Base-by-base conservation (phyloP, 2,113 vertebrate species). In the Tetrao urogallus region DNA sequence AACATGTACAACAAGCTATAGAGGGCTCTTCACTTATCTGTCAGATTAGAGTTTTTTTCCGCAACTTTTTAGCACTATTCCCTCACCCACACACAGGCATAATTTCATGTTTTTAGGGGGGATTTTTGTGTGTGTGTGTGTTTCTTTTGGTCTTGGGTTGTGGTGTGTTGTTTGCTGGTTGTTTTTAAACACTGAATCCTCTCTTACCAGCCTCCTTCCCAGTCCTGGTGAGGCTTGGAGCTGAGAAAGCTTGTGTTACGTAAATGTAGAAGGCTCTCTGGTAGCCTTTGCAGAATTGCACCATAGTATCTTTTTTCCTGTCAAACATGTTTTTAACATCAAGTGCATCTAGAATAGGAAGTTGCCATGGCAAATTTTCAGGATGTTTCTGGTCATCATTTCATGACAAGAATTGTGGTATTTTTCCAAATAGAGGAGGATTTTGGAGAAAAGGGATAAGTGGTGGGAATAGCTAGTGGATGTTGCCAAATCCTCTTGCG, bases 361-460 rank as follows among this genome's bases (percentile, higher is more conserved):
- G 36, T 57, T 82, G 63, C 56, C 32, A 34, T 82, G 89, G 86
- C 70, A 69, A n/a, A 34, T 93, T 92, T 95, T 82, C 36, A 91
- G 83, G 90, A 88, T 52, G 40, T 83, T 95, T 93, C 38, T 95
- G 54, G 74, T 89, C 22, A 50, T 22, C 90, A 72, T 87, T 86
- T 94, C 47, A 32, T 64, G 30, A 93, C 47, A 58, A 94, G 74
- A 93, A 86, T 5, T 0, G 34, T 48, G 32, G 61, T 60, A n/a
- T 72, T 92, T 82, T 95, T 86, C 47, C 16, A 85, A 19, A 34
- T 86, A 17, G 48, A 57, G 61, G 19, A 78, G 21, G 10, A 64
- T 78, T 84, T 91, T 65, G 77, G 65, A 69, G 58, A 88, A 67
- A 3, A 38, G 40, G 27, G 63, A 87, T 3, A 57, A 72, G 20